Percentiles rank a stretch among this genome's conserved stretches.
Conservation (phyloP, 1,140 invertebrate species). For the Kradibia gibbosae region DNA sequence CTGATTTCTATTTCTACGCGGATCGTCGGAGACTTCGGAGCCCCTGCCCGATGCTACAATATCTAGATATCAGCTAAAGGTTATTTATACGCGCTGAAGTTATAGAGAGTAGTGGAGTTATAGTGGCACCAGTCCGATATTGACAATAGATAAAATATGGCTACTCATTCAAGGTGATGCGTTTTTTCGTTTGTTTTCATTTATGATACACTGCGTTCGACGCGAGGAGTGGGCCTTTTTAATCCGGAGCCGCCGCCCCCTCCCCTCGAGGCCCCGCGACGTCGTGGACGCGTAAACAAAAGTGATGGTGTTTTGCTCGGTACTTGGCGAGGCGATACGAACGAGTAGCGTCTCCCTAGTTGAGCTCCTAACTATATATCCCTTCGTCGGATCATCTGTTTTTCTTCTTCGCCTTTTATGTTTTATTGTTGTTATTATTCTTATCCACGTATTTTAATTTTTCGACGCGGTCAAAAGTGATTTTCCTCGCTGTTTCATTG, state of each 20-base stretch:
- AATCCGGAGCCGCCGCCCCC: too few relatives aligned
- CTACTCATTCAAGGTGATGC: conserved; percentile 38
- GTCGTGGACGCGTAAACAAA: not conserved
- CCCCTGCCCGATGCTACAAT: not conserved
- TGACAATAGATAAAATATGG: conserved; percentile 45
- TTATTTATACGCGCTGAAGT: conserved; percentile 33
- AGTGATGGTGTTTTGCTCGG: not conserved
- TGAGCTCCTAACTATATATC: too few relatives aligned
- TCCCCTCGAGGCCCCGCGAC: too few relatives aligned
- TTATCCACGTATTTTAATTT: too few relatives aligned
- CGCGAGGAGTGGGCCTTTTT: not conserved
- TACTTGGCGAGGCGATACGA: not conserved
- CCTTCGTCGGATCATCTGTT: too few relatives aligned
- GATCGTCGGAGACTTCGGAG: not conserved
- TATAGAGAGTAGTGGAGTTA: not conserved
- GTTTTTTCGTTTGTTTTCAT: conserved; percentile 43
- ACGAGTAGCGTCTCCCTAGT: not conserved
- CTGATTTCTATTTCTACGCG: not conserved
- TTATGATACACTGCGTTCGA: not conserved
- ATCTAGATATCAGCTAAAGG: conserved; percentile 29
- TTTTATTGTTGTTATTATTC: too few relatives aligned
- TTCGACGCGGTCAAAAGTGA: too few relatives aligned
- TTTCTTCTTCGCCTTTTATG: too few relatives aligned
- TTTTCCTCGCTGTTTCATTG: conserved; percentile 38
- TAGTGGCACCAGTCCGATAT: conserved; percentile 27